A percentile compares a stretch with the other conserved stretches of the same genome.
phyloP scores from a whole-genome alignment of 2,113 vertebrate species.

The Solea solea region DNA sequence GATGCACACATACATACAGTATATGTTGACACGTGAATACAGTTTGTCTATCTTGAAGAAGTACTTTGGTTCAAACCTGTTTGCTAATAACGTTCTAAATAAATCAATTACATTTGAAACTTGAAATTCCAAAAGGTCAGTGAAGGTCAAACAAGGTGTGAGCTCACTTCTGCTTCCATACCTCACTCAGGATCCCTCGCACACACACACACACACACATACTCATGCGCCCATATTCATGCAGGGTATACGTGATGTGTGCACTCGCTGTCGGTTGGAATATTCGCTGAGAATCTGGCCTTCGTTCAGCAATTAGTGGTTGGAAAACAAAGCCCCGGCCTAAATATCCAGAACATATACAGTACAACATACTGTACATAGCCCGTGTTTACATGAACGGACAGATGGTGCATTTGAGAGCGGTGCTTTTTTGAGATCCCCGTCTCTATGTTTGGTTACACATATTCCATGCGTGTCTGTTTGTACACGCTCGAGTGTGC shows the following conservation, averaged over 20 bases:
- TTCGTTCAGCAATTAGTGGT: constrained; percentile 2
- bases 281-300: constrained; percentile 1
- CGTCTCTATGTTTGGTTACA: constrained; percentile 33
- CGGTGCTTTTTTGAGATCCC: constrained; percentile 26
- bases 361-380: not conserved
- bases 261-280: not conserved
- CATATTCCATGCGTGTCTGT: constrained; percentile 67
- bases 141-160: constrained; percentile 60
- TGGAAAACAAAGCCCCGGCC: not conserved
- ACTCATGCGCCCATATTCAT: constrained; percentile 4
- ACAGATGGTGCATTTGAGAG: not conserved
- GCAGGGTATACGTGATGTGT: not conserved
- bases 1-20: no score
- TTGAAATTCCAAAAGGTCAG: constrained; percentile 51
- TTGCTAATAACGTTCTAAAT: not conserved
- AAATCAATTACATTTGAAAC: not conserved
- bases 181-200: not conserved
- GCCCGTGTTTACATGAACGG: constrained; percentile 11
- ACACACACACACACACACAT: constrained; percentile 1
- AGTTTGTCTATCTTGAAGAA: not conserved
- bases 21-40: not conserved
- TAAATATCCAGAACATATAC: not conserved
- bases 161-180: constrained; percentile 34
- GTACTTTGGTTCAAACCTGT: no score
- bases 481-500: constrained; percentile 68